Conservation (phyloP, 2,888 invertebrate genomes). For the Ectemnius cavifrons region DNA sequence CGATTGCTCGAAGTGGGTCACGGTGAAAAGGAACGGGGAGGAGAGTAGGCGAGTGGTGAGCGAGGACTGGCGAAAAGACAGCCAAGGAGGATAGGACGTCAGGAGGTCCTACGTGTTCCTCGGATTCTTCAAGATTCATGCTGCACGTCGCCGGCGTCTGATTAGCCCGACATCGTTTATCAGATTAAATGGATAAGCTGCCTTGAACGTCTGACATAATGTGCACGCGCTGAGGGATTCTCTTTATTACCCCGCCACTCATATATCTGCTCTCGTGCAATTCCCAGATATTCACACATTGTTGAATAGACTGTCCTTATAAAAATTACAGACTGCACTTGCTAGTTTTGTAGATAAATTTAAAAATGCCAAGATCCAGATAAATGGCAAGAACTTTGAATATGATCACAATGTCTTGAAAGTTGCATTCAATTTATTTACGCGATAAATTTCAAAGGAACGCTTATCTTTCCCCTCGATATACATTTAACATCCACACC, state of each 20-base stretch:
- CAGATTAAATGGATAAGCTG: conserved; percentile 49
- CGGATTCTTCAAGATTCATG: conserved; percentile 33
- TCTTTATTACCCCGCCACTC: conserved; percentile 25
- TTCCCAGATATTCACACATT: no score
- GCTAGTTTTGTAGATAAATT: no score
- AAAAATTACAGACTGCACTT: no score
- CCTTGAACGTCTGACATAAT: conserved; percentile 38
- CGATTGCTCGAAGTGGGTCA: conserved; percentile 15
- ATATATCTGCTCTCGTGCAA: conserved; percentile 28
- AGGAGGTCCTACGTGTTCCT: conserved; percentile 35
- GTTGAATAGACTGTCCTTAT: no score
- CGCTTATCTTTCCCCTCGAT: no score
- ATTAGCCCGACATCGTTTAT: conserved; percentile 49
- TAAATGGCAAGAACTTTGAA: no score
- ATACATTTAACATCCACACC: no score
- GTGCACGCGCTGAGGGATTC: conserved; percentile 31
- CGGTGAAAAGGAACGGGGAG: conserved; percentile 15
- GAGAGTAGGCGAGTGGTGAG: no score
- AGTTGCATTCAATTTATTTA: no score
- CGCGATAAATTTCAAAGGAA: background rate
- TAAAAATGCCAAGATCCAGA: no score
- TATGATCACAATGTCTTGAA: no score
- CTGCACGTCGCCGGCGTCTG: conserved; percentile 32
- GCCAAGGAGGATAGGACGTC: conserved; percentile 18
- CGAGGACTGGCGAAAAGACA: conserved; percentile 13